These are phyloP conservation scores for Spodoptera littoralis DNA, from an alignment of 2,888 invertebrate species.

Conservation along the genomic window DNA sequence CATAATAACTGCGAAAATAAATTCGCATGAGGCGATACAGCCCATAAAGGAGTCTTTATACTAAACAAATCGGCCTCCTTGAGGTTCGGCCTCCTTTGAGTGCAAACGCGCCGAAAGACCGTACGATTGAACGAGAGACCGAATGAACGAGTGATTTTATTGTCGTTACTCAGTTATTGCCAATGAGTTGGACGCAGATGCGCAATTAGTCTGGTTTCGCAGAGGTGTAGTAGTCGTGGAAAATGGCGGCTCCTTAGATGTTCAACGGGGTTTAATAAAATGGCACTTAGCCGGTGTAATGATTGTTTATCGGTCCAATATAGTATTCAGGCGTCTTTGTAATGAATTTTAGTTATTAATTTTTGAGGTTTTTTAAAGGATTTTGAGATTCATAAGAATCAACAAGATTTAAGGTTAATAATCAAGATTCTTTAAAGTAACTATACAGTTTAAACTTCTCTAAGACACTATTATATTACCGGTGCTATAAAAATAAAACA, in stretches of 20 bases:
- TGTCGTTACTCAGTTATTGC: conserved; percentile 74
- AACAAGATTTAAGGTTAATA: too few species aligned
- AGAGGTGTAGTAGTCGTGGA: conserved; percentile 45
- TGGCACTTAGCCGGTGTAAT: conserved; percentile 23
- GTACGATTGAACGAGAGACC: conserved; percentile 67
- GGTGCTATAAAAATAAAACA: too few species aligned
- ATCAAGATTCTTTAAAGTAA: too few species aligned
- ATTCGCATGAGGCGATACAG: conserved; percentile 81
- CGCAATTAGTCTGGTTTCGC: conserved; percentile 50
- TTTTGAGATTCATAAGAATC: background rate
- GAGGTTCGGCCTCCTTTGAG: conserved; percentile 83
- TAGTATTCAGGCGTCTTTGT: conserved; percentile 10
- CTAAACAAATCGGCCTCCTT: conserved; percentile 88
- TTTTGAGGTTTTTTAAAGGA: background rate
- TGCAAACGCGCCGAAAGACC: conserved; percentile 76
- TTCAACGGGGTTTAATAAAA: conserved; percentile 17
- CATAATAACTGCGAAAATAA: conserved; percentile 84
- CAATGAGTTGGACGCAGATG: conserved; percentile 67
- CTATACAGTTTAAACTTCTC: too few species aligned
- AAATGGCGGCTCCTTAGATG: conserved; percentile 23
- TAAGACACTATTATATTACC: too few species aligned
- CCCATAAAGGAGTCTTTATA: conserved; percentile 85
- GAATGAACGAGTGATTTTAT: conserved; percentile 79
- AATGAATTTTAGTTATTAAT: conserved; percentile 9
- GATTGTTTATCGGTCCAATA: conserved; percentile 20